Base-by-base conservation (phyloP, 2,888 invertebrate genomes). In the Sarcophaga rosellei region DNA sequence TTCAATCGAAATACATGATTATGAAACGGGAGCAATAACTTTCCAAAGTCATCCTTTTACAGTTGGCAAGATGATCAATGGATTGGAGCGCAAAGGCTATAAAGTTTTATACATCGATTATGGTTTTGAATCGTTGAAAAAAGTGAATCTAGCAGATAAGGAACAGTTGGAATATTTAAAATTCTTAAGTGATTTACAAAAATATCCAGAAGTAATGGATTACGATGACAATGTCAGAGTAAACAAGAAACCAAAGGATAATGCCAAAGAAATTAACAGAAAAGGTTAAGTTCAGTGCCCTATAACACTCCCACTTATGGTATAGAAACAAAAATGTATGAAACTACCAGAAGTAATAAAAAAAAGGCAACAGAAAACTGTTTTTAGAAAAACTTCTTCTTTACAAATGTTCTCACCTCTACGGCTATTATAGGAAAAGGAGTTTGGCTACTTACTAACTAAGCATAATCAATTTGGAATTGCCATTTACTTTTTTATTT, bases 171-270 rank as follows among this genome's bases (percentile, higher is more conserved):
- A 78, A 6, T 90, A 89, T 83, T 44, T 69, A 45, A 70, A 88
- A 21, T 90, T 91, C 65, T 78, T 89, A 15, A 65, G 65, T 35
- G 76, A 76, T n/a, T 69, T 91, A 5, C 62, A 76, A 12, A 72
- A 84, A 59, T 81, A 88, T 45, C 62, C 75, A 25, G 89, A 90
- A 65, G 66, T 91, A 45, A 81, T 88, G 5, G 86, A 88, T 47
- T 77, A 89, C 66, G 90, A 88, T 81, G 91, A 90, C 81, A 91
- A 91, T 89, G 53, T 75, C 2, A 4, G 4, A 53, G 17, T 53
- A 53, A 5, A 53, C 1, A 53, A 15, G 53, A 53, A 53, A 53
- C 53, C 17, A 15, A 53, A 53, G 1, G 17, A 3, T 15, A 53
- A 17, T 53, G 10, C 2, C 4, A 53, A 15, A 53, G 12, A 17